phyloP scores from a whole-genome alignment of 1,140 invertebrate genomes.

The Pseudomyrmex gracilis region DNA sequence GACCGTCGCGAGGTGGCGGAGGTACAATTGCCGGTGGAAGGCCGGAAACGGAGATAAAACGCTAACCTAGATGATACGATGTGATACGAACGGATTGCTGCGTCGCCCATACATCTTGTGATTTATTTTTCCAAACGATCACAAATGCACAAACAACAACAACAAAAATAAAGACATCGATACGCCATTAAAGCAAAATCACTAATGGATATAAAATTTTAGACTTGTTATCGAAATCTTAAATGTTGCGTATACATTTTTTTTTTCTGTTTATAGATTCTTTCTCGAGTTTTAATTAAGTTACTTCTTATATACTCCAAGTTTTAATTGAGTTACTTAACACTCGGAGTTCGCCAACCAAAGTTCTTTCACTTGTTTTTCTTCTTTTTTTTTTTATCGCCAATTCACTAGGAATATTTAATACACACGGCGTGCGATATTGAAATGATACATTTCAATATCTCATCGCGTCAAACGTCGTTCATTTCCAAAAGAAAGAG shows the following conservation, averaged over 20 bases:
- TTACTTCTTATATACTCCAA: background rate
- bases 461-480: background rate
- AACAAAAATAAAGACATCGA: no score
- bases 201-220: background rate
- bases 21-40: conserved; percentile 6
- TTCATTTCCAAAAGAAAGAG: background rate
- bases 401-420: background rate
- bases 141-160: background rate
- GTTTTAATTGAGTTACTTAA: conserved; percentile 23
- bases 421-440: no score
- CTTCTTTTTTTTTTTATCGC: background rate
- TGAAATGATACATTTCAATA: no score
- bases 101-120: background rate
- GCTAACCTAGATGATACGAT: background rate
- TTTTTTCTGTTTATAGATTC: background rate
- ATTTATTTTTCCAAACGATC: conserved; percentile 2
- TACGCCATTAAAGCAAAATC: background rate
- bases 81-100: conserved; percentile 1
- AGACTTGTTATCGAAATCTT: background rate
- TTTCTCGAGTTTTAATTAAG: background rate
- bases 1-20: conserved; percentile 8
- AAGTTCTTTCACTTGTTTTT: background rate
- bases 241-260: background rate
- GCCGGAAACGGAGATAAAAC: conserved; percentile 2
- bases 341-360: background rate